phyloP scores from a whole-genome alignment of 2,888 invertebrate genomes.

The Rugalucina vietnamica region DNA sequence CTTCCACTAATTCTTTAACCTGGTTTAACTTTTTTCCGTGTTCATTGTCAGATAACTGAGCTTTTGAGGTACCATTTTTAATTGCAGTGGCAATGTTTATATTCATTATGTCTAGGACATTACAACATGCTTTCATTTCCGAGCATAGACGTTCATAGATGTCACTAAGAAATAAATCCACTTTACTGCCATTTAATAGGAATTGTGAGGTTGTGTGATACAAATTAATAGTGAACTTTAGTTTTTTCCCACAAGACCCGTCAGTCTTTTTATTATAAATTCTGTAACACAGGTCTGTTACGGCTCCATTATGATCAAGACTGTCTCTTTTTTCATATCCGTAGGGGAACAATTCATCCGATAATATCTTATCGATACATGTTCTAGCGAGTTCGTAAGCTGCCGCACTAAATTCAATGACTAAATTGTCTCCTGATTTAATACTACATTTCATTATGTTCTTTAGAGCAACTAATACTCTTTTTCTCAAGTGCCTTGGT shows the following conservation, averaged over 20 bases:
- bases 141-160: background rate
- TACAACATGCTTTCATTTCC: background rate
- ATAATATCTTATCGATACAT: background rate
- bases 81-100: no score
- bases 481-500: slow-evolving; percentile 11
- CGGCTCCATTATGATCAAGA: background rate
- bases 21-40: background rate
- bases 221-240: background rate
- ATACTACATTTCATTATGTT: background rate
- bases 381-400: background rate
- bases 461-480: background rate
- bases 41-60: no score
- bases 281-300: background rate
- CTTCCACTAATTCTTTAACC: no score
- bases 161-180: slow-evolving; percentile 1
- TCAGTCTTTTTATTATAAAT: slow-evolving; percentile 7
- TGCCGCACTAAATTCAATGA: background rate
- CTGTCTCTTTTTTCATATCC: background rate
- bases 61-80: no score
- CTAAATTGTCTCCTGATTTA: background rate
- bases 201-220: slow-evolving; percentile 8
- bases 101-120: background rate
- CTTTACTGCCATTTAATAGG: slow-evolving; percentile 11
- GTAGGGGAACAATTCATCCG: background rate
- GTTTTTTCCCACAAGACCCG: background rate